phyloP scores from a whole-genome alignment of 2,888 invertebrate species.

The Yponomeuta plumbellus region DNA sequence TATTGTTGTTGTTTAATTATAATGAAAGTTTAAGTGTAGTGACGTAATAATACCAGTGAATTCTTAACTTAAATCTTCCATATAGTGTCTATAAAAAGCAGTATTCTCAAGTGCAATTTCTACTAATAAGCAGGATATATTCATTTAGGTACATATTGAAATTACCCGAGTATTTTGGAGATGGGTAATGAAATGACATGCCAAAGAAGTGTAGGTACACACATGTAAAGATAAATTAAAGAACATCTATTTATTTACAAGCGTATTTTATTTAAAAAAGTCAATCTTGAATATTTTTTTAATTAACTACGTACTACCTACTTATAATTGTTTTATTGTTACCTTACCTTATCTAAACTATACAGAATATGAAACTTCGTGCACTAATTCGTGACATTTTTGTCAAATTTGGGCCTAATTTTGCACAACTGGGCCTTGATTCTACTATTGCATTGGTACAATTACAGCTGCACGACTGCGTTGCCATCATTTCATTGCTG shows the following conservation, averaged over 20 bases:
- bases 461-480: too few species aligned
- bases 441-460: too few species aligned
- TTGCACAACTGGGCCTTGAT: too few species aligned
- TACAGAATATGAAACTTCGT: too few species aligned
- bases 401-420: too few species aligned
- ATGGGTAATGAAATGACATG: constrained; percentile 47
- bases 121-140: background rate
- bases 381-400: too few species aligned
- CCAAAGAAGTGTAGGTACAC: constrained; percentile 69
- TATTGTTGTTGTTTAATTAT: constrained; percentile 32
- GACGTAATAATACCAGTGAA: background rate
- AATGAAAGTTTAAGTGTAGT: constrained; percentile 29
- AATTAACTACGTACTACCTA: background rate
- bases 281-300: too few species aligned
- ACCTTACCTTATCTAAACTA: background rate
- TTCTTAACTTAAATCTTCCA: constrained; percentile 4
- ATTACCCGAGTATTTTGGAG: background rate
- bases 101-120: constrained; percentile 69
- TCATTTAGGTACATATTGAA: constrained; percentile 15
- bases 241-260: constrained; percentile 10
- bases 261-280: constrained; percentile 5
- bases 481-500: too few species aligned
- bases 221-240: constrained; percentile 26
- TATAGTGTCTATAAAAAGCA: constrained; percentile 29
- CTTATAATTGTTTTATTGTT: background rate